Percentiles rank a stretch among this genome's conserved stretches.
Evolutionary conservation across 1,140 invertebrate genomes (phyloP).

Genomic region (Philotrypesis tridentata): DNA sequence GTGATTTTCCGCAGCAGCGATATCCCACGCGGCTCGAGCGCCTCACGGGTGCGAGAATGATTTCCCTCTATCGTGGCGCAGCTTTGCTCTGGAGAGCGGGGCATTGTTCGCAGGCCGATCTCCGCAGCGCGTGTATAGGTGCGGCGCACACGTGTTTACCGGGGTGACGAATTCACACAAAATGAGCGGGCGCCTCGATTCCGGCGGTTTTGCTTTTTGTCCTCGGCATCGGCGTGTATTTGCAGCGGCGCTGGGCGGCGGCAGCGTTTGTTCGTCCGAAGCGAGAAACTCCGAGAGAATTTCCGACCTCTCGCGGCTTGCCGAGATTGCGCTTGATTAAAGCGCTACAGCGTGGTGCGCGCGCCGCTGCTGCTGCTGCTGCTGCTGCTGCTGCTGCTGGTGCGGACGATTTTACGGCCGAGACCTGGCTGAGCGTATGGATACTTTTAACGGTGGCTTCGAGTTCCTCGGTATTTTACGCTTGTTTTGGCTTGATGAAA

Average conservation of each 20-base stretch:
- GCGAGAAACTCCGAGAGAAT: slow-evolving; percentile 5
- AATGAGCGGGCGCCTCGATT: neutral
- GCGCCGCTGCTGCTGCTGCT: too few relatives aligned
- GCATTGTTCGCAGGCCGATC: neutral
- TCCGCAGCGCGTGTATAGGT: too few relatives aligned
- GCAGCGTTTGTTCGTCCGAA: neutral
- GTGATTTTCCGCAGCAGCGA: too few relatives aligned
- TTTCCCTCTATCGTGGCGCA: too few relatives aligned
- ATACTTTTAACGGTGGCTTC: neutral
- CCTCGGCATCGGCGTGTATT: neutral
- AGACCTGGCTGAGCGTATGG: neutral
- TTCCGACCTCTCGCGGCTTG: slow-evolving; percentile 1
- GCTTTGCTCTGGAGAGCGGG: too few relatives aligned
- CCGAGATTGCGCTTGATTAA: slow-evolving; percentile 12
- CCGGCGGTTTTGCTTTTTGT: neutral
- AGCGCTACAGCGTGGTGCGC: neutral
- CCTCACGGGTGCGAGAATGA: too few relatives aligned
- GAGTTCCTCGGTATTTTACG: neutral
- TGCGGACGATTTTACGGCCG: slow-evolving; percentile 2
- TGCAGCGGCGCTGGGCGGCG: neutral
- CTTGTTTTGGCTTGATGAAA: neutral
- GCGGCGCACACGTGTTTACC: neutral
- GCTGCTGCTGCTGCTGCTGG: too few relatives aligned
- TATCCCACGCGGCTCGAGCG: too few relatives aligned
- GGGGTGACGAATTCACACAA: neutral